Base-by-base conservation (phyloP, 2,113 vertebrate genomes). In the Pluvialis apricaria region DNA sequence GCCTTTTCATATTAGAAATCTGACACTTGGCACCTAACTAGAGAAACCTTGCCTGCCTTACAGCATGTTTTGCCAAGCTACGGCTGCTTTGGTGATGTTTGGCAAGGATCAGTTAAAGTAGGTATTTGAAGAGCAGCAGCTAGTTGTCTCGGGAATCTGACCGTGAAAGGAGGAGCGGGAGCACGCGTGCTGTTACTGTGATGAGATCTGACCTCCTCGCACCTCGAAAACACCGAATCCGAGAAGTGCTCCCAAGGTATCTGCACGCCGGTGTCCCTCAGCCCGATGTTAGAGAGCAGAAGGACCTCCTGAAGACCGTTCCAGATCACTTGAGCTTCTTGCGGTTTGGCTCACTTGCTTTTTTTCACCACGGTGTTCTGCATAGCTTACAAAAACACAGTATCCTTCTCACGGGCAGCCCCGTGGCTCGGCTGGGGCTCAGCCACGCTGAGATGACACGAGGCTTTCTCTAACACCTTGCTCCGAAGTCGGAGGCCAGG, bases 251-350 rank as follows among this genome's bases (percentile, higher is more conserved):
- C 21, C 1, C 29, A 21, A 34, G 38, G 28, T 32, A 7, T 34
- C 51, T 52, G 31, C 54, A 5, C 8, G 3, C 22, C 0, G 0
- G 8, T 29, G 47, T 22, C 36, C 21, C 29, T 65, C 58, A 34
- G 51, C n/a, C 29, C 0, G 0, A 1, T 6, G 31, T 6, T 4
- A 5, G 22, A 9, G 34, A 66, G 54, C 49, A 47, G 42, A 26
- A 61, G 28, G 9, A 54, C 51, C 21, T 60, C 4, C 44, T 40
- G 45, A 25, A 73, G 38, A 18, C 0, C 0, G 10, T 66, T 54
- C n/a, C 25, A 13, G 8, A 32, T 45, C 62, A 6, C 71, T 32
- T 2, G 1, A 68, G 31, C 55, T 89, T 44, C 40, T 82, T 6
- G 18, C 0, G 3, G 25, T 62, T 51, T 49, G 17, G 72, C 65